Conservation (phyloP, 2,888 invertebrate genomes). For the Chrysolina haemoptera region DNA sequence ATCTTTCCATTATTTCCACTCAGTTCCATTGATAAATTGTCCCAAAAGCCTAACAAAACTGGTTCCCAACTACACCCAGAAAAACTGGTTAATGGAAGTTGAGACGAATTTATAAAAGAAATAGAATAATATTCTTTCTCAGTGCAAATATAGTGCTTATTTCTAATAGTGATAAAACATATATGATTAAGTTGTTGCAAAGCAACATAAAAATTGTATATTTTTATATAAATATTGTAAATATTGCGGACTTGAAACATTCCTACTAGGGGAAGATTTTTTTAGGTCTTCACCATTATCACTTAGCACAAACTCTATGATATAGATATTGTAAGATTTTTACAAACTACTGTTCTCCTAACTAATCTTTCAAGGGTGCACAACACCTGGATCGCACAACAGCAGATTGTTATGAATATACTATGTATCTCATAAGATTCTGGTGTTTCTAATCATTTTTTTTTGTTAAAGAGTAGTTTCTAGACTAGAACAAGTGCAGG, state of each 20-base stretch:
- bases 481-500: conserved; percentile 16
- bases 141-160: conserved; percentile 13
- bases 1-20: neutral
- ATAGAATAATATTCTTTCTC: conserved; percentile 2
- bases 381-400: conserved; percentile 14
- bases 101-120: neutral
- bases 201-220: conserved; percentile 58
- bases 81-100: neutral
- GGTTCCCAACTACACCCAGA: neutral
- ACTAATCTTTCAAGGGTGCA: conserved; percentile 38
- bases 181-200: conserved; percentile 29
- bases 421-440: conserved; percentile 2
- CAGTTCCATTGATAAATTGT: neutral
- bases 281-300: conserved; percentile 48
- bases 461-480: conserved; percentile 13
- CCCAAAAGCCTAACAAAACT: neutral
- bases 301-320: conserved; percentile 53
- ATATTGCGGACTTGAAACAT: conserved; percentile 62
- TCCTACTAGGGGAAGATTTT: conserved; percentile 58
- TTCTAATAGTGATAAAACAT: conserved; percentile 23
- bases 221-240: conserved; percentile 67
- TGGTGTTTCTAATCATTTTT: neutral
- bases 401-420: conserved; percentile 8
- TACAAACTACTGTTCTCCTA: conserved; percentile 42
- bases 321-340: conserved; percentile 46